Conservation (phyloP, 2,113 vertebrate species). For the Centrocercus urophasianus region DNA sequence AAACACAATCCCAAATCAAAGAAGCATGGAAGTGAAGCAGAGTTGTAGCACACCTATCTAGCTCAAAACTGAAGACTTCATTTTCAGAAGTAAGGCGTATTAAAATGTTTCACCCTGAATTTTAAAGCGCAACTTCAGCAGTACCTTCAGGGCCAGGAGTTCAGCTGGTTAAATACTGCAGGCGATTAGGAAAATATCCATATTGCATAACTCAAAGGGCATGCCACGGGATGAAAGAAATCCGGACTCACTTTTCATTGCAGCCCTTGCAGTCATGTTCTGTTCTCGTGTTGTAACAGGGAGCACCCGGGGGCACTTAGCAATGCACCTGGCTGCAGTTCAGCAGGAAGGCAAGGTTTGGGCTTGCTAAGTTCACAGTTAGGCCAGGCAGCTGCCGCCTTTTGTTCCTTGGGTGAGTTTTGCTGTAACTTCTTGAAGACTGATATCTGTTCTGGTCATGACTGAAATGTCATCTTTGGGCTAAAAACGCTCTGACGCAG, state of each 20-base stretch:
- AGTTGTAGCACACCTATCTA: neutral
- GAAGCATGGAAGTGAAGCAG: neutral
- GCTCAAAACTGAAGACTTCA: neutral
- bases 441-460: neutral
- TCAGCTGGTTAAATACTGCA: neutral
- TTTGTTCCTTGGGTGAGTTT: neutral
- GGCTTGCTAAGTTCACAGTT: constrained; percentile 18
- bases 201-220: neutral
- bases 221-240: neutral
- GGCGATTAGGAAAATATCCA: neutral
- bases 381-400: constrained; percentile 6
- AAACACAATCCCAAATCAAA: neutral
- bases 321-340: neutral
- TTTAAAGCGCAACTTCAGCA: neutral
- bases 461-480: neutral
- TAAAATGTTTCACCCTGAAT: neutral
- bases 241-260: fast-evolving
- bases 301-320: neutral
- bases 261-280: neutral
- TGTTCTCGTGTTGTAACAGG: neutral
- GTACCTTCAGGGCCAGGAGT: neutral
- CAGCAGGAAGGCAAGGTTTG: neutral
- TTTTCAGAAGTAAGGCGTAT: neutral
- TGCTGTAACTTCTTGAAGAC: neutral
- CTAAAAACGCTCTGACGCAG: neutral